phyloP scores from a whole-genome alignment of 2,888 invertebrate species.

The Nymphalis urticae region DNA sequence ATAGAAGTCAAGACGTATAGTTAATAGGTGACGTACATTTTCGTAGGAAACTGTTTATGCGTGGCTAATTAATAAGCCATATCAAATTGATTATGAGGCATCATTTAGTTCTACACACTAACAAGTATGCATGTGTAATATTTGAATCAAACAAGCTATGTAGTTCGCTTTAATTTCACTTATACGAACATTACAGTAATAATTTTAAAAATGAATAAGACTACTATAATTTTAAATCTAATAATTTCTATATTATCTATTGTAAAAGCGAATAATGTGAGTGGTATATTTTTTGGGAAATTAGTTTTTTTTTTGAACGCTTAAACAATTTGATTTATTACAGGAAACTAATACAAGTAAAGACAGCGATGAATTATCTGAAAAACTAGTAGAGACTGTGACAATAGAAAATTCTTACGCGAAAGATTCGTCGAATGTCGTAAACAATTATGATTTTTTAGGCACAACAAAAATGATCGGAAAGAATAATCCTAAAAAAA shows the following conservation, averaged over 20 bases:
- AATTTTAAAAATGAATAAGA: conserved; percentile 26
- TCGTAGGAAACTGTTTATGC: conserved; percentile 9
- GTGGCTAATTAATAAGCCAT: conserved; percentile 13
- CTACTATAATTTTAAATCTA: conserved; percentile 16
- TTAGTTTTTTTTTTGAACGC: neutral
- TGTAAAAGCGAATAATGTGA: conserved; percentile 17
- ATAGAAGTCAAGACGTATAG: too few species aligned
- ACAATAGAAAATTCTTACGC: neutral
- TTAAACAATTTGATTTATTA: neutral
- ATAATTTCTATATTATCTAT: conserved; percentile 16
- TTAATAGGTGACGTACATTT: too few species aligned
- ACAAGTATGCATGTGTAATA: neutral
- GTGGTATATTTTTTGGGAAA: conserved; percentile 1
- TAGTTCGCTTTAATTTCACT: neutral
- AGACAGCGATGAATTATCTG: neutral
- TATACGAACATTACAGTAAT: conserved; percentile 14
- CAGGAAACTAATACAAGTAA: neutral
- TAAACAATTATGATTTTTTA: conserved; percentile 6
- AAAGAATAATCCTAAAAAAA: neutral
- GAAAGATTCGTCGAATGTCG: neutral
- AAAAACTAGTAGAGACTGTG: neutral
- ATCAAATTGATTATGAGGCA: conserved; percentile 9
- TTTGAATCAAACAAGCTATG: neutral
- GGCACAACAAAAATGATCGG: conserved; percentile 12
- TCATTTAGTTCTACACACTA: neutral